Conservation (phyloP, 1,140 invertebrate species). For the Cotesia chilonis region DNA sequence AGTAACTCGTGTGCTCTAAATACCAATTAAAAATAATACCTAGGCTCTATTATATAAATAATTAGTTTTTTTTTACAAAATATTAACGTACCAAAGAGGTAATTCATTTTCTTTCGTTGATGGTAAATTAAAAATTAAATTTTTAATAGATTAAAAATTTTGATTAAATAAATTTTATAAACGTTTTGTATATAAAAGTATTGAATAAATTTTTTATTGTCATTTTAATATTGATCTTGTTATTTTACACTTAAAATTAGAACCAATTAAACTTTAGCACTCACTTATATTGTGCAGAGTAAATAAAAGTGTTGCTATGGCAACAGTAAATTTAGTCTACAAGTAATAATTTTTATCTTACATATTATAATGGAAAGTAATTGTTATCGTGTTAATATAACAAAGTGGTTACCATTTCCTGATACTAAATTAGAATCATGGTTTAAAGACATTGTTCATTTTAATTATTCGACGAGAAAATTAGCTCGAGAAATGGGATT, state of each 20-base stretch:
- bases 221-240: neutral
- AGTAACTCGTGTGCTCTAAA: no score
- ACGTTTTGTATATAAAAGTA: no score
- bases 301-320: slow-evolving; percentile 17
- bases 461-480: slow-evolving; percentile 41
- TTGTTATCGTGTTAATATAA: slow-evolving; percentile 52
- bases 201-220: slow-evolving; percentile 28
- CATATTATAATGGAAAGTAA: slow-evolving; percentile 27
- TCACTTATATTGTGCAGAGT: no score
- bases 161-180: neutral
- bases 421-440: slow-evolving; percentile 41
- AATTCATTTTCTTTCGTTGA: slow-evolving; percentile 5
- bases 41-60: neutral
- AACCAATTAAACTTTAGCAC: no score
- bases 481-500: slow-evolving; percentile 42
- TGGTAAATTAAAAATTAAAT: neutral
- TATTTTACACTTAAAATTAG: slow-evolving; percentile 3
- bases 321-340: slow-evolving; percentile 4
- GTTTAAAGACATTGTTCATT: slow-evolving; percentile 40
- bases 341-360: neutral
- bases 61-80: neutral
- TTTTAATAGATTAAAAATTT: neutral
- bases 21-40: neutral
- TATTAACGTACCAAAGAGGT: slow-evolving; percentile 11
- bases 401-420: slow-evolving; percentile 49